These are phyloP conservation scores for Aphidius gifuensis DNA, from an alignment of 1,140 invertebrate genomes.

Conservation along the genomic window DNA sequence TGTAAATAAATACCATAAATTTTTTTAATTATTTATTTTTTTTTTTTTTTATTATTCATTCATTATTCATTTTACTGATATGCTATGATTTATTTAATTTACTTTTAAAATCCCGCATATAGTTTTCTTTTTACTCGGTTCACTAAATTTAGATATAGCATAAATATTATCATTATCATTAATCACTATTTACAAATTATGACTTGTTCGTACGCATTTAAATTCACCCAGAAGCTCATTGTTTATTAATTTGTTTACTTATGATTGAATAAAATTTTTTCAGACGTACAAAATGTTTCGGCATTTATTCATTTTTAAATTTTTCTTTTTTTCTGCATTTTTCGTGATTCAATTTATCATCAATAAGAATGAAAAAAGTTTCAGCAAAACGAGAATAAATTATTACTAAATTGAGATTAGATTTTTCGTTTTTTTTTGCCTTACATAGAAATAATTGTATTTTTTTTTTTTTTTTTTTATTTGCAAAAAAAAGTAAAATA, in stretches of 20 bases:
- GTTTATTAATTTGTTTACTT: background rate
- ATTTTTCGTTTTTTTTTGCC: no score
- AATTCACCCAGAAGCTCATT: constrained; percentile 13
- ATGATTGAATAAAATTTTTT: constrained; percentile 3
- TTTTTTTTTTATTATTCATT: constrained; percentile 15
- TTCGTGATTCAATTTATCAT: no score
- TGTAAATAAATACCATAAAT: no score
- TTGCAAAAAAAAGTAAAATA: no score
- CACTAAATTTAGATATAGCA: constrained; percentile 18
- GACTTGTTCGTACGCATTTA: constrained; percentile 11
- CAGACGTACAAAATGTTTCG: constrained; percentile 9
- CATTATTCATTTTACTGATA: constrained; percentile 19
- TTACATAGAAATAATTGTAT: no score
- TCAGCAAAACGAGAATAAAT: no score
- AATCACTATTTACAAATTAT: constrained; percentile 16
- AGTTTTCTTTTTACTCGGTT: constrained; percentile 7
- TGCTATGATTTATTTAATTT: constrained; percentile 14
- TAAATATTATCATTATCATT: constrained; percentile 11
- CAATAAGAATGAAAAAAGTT: no score
- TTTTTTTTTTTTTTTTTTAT: no score
- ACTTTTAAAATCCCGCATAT: background rate
- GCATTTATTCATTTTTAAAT: background rate
- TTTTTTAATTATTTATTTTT: background rate
- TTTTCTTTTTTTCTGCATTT: no score
- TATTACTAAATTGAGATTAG: no score